Percentiles rank a stretch among this genome's conserved stretches.
phyloP scores from a whole-genome alignment of 2,888 invertebrate genomes.

The Nycteola revayana region DNA sequence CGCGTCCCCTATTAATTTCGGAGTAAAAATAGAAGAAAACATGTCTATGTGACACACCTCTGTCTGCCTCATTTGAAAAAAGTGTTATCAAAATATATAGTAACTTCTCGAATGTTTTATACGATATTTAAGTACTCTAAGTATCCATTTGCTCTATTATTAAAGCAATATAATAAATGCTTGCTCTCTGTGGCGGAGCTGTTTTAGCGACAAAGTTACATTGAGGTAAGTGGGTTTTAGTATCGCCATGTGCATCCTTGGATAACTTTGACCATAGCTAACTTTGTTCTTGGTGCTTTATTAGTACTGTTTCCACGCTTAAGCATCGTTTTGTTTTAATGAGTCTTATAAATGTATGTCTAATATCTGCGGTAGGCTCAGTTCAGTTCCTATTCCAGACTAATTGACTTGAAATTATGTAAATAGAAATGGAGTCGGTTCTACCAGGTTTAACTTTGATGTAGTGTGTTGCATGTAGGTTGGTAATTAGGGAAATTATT shows the following conservation, averaged over 20 bases:
- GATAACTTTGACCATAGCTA: conserved; percentile 62
- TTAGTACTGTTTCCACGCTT: conserved; percentile 35
- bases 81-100: too few species aligned
- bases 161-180: conserved; percentile 49
- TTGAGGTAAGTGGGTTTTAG: conserved; percentile 60
- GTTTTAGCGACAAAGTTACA: conserved; percentile 61
- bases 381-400: too few species aligned
- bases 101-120: too few species aligned
- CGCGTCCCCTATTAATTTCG: too few species aligned
- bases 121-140: neutral
- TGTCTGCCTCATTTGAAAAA: too few species aligned
- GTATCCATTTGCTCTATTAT: conserved; percentile 34
- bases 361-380: too few species aligned
- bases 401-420: too few species aligned
- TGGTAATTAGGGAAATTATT: too few species aligned
- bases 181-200: conserved; percentile 46
- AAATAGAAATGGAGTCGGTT: neutral
- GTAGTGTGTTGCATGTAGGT: conserved; percentile 8
- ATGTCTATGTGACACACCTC: too few species aligned
- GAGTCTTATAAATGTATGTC: too few species aligned
- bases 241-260: conserved; percentile 63
- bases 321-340: conserved; percentile 38
- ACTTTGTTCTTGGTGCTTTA: conserved; percentile 62
- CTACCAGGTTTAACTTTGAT: conserved; percentile 6
- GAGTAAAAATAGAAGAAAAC: too few species aligned